Conservation (phyloP, 2,113 vertebrate species). For the Erythrolamprus reginae region DNA sequence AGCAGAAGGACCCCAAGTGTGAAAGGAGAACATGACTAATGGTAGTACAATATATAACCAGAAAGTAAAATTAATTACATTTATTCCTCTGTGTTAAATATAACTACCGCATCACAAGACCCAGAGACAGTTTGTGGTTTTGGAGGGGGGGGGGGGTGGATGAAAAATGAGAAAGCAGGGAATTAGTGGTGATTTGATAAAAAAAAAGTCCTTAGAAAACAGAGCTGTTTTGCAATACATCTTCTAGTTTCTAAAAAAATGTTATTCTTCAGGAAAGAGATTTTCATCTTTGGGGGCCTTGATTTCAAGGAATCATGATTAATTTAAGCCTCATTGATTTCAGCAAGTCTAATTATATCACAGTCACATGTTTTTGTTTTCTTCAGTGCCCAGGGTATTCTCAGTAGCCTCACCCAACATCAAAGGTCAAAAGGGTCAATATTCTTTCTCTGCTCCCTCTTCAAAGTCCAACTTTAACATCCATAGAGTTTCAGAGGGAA, state of each 20-base stretch:
- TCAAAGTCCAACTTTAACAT: background rate
- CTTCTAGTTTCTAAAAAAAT: background rate
- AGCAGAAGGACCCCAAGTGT: constrained; percentile 22
- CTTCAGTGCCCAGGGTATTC: background rate
- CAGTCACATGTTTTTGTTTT: background rate
- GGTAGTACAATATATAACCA: background rate
- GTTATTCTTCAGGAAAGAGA: background rate
- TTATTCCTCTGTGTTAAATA: constrained; percentile 14
- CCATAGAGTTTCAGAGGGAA: background rate
- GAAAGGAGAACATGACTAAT: background rate
- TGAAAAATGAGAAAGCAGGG: constrained; percentile 28
- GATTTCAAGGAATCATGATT: background rate
- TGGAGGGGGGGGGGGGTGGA: background rate
- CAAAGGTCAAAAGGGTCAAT: background rate
- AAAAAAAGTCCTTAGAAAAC: background rate
- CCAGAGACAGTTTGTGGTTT: constrained; percentile 10
- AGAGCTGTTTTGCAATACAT: background rate
- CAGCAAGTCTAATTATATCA: background rate
- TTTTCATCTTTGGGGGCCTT: background rate
- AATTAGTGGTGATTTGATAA: constrained; percentile 2
- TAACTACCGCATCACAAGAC: constrained; percentile 36
- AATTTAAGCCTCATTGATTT: background rate
- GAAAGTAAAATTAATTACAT: constrained; percentile 37
- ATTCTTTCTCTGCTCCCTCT: background rate
- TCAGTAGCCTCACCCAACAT: background rate